Percentiles rank a stretch among this genome's conserved stretches.
Conservation (phyloP, 2,888 invertebrate species). For the Apodemia duryi region DNA sequence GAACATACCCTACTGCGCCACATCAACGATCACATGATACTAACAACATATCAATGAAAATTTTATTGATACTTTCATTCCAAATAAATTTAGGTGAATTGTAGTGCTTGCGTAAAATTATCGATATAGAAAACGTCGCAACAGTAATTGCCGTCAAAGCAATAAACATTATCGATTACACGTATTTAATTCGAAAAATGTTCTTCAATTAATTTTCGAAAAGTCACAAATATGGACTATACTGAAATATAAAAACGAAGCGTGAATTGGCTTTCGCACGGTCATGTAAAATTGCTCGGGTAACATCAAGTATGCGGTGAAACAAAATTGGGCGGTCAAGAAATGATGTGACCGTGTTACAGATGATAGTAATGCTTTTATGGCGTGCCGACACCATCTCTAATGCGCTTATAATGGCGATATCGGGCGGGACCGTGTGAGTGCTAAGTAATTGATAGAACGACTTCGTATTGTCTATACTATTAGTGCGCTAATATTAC, state of each 20-base stretch:
- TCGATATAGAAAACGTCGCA: not conserved
- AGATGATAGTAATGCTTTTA: slow-evolving; percentile 62
- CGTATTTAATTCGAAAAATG: slow-evolving; percentile 39
- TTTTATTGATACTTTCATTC: not conserved
- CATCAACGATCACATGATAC: too few species aligned
- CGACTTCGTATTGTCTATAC: slow-evolving; percentile 54
- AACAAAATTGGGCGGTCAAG: slow-evolving; percentile 65
- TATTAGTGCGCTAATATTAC: slow-evolving; percentile 56
- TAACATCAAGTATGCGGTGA: slow-evolving; percentile 53
- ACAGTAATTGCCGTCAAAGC: slow-evolving; percentile 26
- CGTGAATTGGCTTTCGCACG: slow-evolving; percentile 56
- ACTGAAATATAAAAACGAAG: slow-evolving; percentile 43
- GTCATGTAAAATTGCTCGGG: slow-evolving; percentile 51
- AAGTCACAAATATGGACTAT: slow-evolving; percentile 40
- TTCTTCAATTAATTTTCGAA: slow-evolving; percentile 43
- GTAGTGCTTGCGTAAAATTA: not conserved
- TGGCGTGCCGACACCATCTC: slow-evolving; percentile 68
- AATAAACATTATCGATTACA: slow-evolving; percentile 35
- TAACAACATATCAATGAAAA: too few species aligned
- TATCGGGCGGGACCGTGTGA: slow-evolving; percentile 56
- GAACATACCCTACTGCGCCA: too few species aligned
- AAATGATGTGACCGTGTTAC: slow-evolving; percentile 75
- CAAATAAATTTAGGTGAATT: not conserved
- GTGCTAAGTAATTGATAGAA: slow-evolving; percentile 74
- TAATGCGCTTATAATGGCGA: slow-evolving; percentile 73